Base-by-base conservation (phyloP, 92 coral and sea anemone species). In the Parazoanthus atlanticus region DNA sequence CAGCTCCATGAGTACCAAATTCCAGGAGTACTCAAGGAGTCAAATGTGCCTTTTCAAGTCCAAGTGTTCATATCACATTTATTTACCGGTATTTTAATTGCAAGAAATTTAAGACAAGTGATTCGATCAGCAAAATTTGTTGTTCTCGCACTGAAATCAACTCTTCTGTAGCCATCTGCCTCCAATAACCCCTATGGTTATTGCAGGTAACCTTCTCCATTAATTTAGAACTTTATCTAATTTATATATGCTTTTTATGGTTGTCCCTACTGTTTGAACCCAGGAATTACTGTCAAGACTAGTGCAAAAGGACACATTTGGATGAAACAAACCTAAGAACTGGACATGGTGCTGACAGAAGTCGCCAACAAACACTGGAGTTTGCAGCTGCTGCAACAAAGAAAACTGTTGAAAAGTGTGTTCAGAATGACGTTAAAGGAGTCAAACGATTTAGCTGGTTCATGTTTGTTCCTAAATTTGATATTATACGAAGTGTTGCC, bases 221-320 rank as follows among this genome's bases (percentile, higher is more conserved):
- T n/a, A n/a, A n/a, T n/a, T n/a, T n/a, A n/a, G n/a, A n/a, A n/a
- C n/a, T n/a, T n/a, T n/a, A n/a, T n/a, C n/a, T n/a, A n/a, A n/a
- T n/a, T n/a, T n/a, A n/a, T n/a, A n/a, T n/a, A n/a, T 94, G 96
- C 93, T 29, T 49, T 43, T 29, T 90, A 33, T 90, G 96, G 96
- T 5, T 94, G 96, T 64, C 94, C 94, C 0, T 92, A 76, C 79
- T 92, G 96, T 47, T 84, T 85, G 31, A 64, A 74, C 78, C 92
- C 89, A 40, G 96, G 96, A 2, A 89, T 87, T 74, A 86, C 90
- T 31, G 86, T 90, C 0, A 89, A 93, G 82, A 89, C 94, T 0
- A 85, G 96, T 89, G 90, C 67, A 86, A 85, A 64, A 28, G 96
- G 94, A 29, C 88, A 28, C 91, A 93, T 0, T 90, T 92, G 66